Evolutionary conservation across 2,888 invertebrate genomes (phyloP).

Genomic region (Leptura quadrifasciata): DNA sequence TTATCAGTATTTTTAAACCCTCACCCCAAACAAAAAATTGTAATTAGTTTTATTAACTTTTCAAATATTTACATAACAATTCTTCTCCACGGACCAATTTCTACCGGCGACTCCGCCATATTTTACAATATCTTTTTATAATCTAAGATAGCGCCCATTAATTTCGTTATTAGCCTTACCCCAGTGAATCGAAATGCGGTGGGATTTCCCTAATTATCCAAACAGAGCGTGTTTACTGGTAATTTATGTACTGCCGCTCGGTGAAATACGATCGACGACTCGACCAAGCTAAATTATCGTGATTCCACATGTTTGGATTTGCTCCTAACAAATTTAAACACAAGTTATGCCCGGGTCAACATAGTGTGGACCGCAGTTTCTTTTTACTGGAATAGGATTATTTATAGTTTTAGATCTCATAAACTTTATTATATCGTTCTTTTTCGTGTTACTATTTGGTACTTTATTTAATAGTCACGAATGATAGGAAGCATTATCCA

Average conservation of each 20-base stretch:
- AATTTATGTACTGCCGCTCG: slow-evolving; percentile 63
- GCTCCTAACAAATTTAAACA: not conserved
- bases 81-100: slow-evolving; percentile 2
- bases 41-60: slow-evolving; percentile 12
- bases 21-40: not conserved
- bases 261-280: slow-evolving; percentile 28
- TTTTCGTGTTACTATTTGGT: too few species aligned
- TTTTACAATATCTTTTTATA: slow-evolving; percentile 45
- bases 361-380: too few species aligned
- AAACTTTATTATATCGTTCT: too few species aligned
- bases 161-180: slow-evolving; percentile 55
- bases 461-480: too few species aligned
- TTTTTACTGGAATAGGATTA: too few species aligned
- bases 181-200: slow-evolving; percentile 55
- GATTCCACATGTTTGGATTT: slow-evolving; percentile 22
- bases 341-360: not conserved
- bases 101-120: slow-evolving; percentile 29
- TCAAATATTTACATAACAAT: slow-evolving; percentile 19
- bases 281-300: slow-evolving; percentile 14
- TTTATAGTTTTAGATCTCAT: too few species aligned
- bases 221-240: slow-evolving; percentile 64
- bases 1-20: not conserved
- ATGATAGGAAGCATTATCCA: too few species aligned
- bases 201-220: slow-evolving; percentile 66
- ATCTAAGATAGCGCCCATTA: slow-evolving; percentile 50